Conservation (phyloP, 2,113 vertebrate species). For the Nycticorax nycticorax region DNA sequence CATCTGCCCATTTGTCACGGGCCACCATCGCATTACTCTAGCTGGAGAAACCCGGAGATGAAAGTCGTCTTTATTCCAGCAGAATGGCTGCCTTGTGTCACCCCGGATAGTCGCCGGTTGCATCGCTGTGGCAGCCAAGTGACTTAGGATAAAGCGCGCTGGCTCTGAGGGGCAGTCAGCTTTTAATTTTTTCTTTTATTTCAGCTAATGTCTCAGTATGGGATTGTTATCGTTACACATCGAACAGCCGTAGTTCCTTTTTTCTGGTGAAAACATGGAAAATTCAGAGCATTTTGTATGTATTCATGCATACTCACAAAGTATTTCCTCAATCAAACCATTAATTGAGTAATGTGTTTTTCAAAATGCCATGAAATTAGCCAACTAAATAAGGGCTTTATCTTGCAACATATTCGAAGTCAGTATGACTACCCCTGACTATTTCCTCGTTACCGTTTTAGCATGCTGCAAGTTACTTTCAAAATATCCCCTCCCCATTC, state of each 20-base stretch:
- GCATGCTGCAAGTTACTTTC: not conserved
- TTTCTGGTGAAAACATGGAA: not conserved
- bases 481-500: not conserved
- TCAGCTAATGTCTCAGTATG: not conserved
- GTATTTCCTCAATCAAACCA: not conserved
- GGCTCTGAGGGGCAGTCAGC: not conserved
- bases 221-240: not conserved
- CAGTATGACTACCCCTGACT: not conserved
- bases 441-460: not conserved
- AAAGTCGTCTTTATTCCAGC: constrained; percentile 16
- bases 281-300: not conserved
- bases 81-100: constrained; percentile 45
- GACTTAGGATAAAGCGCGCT: not conserved
- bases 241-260: not conserved
- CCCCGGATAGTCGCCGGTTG: not conserved
- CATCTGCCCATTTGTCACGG: not conserved
- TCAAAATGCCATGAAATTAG: constrained; percentile 18
- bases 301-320: not conserved
- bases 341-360: constrained; percentile 8
- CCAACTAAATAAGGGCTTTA: not conserved
- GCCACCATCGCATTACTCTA: not conserved
- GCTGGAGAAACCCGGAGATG: not conserved
- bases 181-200: not conserved
- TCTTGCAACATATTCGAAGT: not conserved
- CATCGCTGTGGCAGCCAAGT: not conserved